Evolutionary conservation across 2,797 vertebrate species (phyloP).

Genomic region (Cygnus olor): DNA sequence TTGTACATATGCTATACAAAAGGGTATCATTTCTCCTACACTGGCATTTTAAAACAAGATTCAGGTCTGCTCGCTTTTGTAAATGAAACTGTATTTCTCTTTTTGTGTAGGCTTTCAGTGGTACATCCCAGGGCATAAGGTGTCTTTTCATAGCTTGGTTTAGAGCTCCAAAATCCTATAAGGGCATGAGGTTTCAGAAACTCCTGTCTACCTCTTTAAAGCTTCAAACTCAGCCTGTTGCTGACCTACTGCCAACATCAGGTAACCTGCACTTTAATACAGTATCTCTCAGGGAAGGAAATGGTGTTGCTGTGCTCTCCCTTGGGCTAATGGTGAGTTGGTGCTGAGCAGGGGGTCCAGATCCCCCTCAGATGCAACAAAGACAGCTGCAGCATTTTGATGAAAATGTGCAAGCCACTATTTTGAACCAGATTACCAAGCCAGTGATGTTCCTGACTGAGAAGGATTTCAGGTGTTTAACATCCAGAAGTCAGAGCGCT

Average conservation of each 20-base stretch:
- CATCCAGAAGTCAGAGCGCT: not conserved
- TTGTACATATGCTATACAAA: not conserved
- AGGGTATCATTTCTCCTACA: not conserved
- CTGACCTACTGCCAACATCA: not conserved
- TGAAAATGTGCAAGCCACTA: not conserved
- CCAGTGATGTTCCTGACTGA: not conserved
- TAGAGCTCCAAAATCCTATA: not conserved
- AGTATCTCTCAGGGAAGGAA: not conserved
- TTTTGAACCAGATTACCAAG: not conserved
- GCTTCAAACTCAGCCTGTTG: not conserved
- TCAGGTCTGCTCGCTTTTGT: not conserved
- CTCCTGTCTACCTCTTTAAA: not conserved
- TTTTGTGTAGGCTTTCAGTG: rapidly evolving
- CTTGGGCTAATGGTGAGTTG: not conserved
- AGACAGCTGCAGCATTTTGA: not conserved
- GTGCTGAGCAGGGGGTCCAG: not conserved
- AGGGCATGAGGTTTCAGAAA: not conserved
- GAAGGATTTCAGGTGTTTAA: not conserved
- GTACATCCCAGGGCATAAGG: not conserved
- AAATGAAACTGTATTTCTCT: not conserved
- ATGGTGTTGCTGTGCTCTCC: not conserved
- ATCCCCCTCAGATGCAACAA: not conserved
- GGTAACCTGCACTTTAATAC: not conserved
- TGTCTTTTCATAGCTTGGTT: not conserved
- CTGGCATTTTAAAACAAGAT: not conserved